Evolutionary conservation across 2,113 vertebrate genomes (phyloP).

Genomic region (Xenopus borealis): DNA sequence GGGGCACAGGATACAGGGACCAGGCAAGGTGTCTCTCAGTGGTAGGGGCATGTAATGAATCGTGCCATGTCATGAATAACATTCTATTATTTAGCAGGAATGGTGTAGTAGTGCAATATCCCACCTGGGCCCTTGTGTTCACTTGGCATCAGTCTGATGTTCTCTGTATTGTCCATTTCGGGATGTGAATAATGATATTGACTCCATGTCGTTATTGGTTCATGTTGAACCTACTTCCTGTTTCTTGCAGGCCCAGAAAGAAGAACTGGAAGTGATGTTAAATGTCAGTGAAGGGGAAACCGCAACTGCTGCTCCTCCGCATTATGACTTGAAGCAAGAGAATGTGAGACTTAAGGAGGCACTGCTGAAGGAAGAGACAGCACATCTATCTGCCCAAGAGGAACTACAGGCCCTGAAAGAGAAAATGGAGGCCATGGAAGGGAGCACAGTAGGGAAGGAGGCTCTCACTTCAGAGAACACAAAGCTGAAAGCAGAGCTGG

Average conservation of each 20-base stretch:
- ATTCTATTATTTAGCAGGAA: no score
- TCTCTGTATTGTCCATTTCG: no score
- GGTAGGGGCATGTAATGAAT: no score
- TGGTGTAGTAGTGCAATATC: no score
- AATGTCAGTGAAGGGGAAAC: constrained; percentile 11
- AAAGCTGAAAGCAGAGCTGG: constrained; percentile 15
- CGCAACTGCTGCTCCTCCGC: neutral
- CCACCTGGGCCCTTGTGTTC: no score
- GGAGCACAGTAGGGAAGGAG: constrained; percentile 34
- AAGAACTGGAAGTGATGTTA: constrained; percentile 60
- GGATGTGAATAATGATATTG: no score
- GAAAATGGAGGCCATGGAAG: constrained; percentile 57
- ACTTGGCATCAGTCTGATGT: no score
- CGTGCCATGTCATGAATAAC: no score
- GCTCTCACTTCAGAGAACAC: neutral
- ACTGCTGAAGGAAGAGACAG: constrained; percentile 63
- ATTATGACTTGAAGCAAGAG: constrained; percentile 33
- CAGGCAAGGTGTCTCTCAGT: no score
- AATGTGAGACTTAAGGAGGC: constrained; percentile 40
- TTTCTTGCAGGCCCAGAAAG: constrained; percentile 63
- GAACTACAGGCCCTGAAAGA: constrained; percentile 72
- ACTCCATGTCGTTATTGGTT: no score
- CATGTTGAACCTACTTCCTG: neutral
- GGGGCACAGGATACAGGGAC: no score
- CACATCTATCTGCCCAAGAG: constrained; percentile 61